phyloP scores from a whole-genome alignment of 2,797 vertebrate species.

The Artibeus lituratus region DNA sequence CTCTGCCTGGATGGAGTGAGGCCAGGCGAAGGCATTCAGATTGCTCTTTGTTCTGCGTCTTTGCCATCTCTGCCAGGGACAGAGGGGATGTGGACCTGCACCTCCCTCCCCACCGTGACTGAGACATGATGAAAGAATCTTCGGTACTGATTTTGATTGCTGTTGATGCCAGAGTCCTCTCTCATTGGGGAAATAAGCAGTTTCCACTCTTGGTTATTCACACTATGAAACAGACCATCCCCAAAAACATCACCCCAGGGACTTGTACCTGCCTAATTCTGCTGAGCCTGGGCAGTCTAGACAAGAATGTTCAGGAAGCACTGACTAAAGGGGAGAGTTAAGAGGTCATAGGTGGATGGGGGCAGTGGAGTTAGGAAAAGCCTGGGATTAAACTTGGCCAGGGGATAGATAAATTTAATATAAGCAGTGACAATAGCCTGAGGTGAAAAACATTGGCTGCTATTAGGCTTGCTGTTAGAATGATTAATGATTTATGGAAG shows the following conservation, averaged over 20 bases:
- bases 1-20: constrained; percentile 70
- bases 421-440: neutral
- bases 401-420: neutral
- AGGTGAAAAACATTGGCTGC: neutral
- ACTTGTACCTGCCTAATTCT: neutral
- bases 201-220: constrained; percentile 12
- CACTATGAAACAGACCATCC: constrained; percentile 22
- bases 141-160: constrained; percentile 25
- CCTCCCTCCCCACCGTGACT: neutral
- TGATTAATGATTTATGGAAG: neutral
- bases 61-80: constrained; percentile 34
- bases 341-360: neutral
- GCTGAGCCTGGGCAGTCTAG: neutral
- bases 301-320: neutral
- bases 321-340: neutral
- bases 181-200: neutral
- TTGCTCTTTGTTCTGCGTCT: constrained; percentile 68
- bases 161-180: neutral
- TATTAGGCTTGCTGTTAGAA: neutral
- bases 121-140: neutral
- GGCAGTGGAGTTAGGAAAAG: neutral
- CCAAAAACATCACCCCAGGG: neutral
- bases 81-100: neutral
- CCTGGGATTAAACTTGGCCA: neutral
- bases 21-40: constrained; percentile 52